These are phyloP conservation scores for Pyxicephalus adspersus DNA, from an alignment of 2,113 vertebrate species.

Conservation along the genomic window DNA sequence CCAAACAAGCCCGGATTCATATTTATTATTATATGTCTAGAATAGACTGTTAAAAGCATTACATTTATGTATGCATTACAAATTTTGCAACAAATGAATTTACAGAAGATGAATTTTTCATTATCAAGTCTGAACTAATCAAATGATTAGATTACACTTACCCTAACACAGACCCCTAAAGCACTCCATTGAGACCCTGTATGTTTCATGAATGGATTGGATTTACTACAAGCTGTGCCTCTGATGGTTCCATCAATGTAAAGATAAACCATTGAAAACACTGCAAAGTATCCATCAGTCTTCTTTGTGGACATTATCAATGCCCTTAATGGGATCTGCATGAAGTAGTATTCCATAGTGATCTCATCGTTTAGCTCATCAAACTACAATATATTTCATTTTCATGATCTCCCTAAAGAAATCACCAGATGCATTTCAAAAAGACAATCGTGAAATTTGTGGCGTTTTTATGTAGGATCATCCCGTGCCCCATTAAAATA, in stretches of 20 bases:
- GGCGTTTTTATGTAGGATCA: neutral
- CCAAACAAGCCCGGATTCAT: too few species aligned
- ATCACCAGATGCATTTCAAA: neutral
- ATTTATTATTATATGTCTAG: too few species aligned
- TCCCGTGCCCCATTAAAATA: too few species aligned
- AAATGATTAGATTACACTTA: constrained; percentile 9
- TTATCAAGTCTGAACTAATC: neutral
- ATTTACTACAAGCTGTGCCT: constrained; percentile 1
- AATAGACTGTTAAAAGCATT: neutral
- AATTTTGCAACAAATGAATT: constrained; percentile 13
- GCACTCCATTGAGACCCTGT: neutral
- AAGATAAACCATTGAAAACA: neutral
- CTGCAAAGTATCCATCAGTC: constrained; percentile 15
- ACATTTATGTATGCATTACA: constrained; percentile 5
- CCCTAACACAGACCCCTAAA: neutral
- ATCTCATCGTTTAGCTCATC: constrained; percentile 35
- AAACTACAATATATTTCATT: constrained; percentile 4
- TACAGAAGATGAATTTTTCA: neutral
- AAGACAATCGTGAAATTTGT: neutral
- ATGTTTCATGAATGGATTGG: neutral
- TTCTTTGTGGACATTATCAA: constrained; percentile 27
- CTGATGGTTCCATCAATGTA: constrained; percentile 15
- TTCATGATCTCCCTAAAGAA: constrained; percentile 7
- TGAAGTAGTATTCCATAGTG: constrained; percentile 11
- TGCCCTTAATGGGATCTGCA: constrained; percentile 35